Evolutionary conservation across 2,888 invertebrate species (phyloP).

Genomic region (Plusia festucae): DNA sequence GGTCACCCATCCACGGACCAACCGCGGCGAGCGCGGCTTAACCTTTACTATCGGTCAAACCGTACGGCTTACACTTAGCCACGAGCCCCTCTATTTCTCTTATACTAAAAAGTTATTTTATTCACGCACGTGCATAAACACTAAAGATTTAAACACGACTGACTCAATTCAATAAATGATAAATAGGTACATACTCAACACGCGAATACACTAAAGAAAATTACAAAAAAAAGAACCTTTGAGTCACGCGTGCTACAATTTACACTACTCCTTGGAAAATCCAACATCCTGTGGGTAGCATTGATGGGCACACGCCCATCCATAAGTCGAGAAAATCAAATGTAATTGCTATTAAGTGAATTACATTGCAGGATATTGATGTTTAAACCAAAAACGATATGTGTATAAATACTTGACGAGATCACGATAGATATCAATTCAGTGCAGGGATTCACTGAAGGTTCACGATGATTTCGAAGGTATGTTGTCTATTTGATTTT

Average conservation of each 20-base stretch:
- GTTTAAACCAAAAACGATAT: slow-evolving; percentile 68
- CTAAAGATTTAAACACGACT: background rate
- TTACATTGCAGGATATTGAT: slow-evolving; percentile 68
- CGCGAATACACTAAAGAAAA: background rate
- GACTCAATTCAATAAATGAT: background rate
- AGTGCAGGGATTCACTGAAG: slow-evolving; percentile 65
- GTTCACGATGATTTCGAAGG: slow-evolving; percentile 80
- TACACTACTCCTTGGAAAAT: slow-evolving; percentile 41
- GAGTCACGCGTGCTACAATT: slow-evolving; percentile 27
- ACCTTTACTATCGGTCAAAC: too few species aligned
- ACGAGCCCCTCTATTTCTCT: too few species aligned
- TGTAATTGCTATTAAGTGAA: slow-evolving; percentile 63
- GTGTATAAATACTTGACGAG: slow-evolving; percentile 73
- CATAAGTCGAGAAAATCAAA: slow-evolving; percentile 60
- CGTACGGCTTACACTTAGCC: too few species aligned
- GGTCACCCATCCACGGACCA: too few species aligned
- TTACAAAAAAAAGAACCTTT: slow-evolving; percentile 3
- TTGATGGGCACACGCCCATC: slow-evolving; percentile 64
- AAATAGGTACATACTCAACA: background rate
- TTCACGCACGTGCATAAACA: background rate
- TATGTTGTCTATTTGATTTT: slow-evolving; percentile 54
- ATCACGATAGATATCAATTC: slow-evolving; percentile 65
- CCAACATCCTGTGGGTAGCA: slow-evolving; percentile 56
- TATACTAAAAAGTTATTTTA: background rate
- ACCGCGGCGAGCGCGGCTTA: too few species aligned